Evolutionary conservation across 2,888 invertebrate species (phyloP), one percentile per base, ranked within the genome.

Genomic region (Archips crataeganus): DNA sequence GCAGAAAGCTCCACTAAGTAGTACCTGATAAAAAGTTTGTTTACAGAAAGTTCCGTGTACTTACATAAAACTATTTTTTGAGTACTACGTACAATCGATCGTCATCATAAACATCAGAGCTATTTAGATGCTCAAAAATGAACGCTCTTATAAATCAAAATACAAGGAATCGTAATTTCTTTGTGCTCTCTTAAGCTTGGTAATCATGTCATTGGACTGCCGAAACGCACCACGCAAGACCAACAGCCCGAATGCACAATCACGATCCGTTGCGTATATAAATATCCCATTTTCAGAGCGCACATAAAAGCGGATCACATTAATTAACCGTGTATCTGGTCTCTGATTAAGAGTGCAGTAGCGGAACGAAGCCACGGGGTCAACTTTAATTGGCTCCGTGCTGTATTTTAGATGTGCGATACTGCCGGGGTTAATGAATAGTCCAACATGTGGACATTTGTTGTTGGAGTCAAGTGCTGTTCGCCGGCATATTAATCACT

Each of bases 291-390:
- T 85, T 84, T 78, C 78, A 76, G 80, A 82, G 81, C 81, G 81
- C 81, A 83, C 85, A 89, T 90, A 92, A 90, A 92, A 89, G 87
- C 83, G 87, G 88, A 90, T 89, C 88, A 89, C 90, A 91, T 91
- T 93, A 93, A 93, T 92, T 92, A 93, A 88, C 86, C 87, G 86
- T 91, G 89, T 93, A 93, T 92, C 93, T 90, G 84, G 79, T 84
- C 85, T 81, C 90, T 91, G 93, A 93, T 93, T 94, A 93, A 94
- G 91, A 93, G 92, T 92, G 89, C 91, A 91, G 87, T 87, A 87
- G 88, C 89, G 89, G 86, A 90, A 89, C 90, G 86, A 76, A 80
- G 82, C 80, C 84, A 85, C 84, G 81, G 87, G 92, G 92, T 92
- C 92, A 91, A 90, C 90, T 92, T 91, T 92, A 92, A 92, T 92